Base-by-base conservation (phyloP, 2,888 invertebrate genomes). In the Tenthredo amoena region DNA sequence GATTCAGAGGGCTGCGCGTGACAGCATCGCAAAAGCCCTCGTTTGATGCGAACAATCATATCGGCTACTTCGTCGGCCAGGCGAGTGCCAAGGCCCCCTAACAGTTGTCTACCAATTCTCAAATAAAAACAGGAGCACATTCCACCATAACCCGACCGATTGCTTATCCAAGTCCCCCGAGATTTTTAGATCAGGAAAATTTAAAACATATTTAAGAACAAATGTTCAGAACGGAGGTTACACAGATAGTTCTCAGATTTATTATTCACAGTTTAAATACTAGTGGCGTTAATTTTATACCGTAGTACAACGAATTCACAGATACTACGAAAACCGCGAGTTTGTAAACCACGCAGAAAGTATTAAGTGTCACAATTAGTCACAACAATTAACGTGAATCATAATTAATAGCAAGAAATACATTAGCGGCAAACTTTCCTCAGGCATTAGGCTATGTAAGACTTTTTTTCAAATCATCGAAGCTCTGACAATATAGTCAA, bases 71-170 rank as follows among this genome's bases (percentile, higher is more conserved):
- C 92, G 86, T 92, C 92, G 47, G 89, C 90, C 40, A 92, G 86
- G 76, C 92, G 91, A 62, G 84, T 86, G 34, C 89, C 90, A 68
- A 93, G 88, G 85, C 93, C 93, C 85, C 90, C 90, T 81, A 92
- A 86, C 85, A 93, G 90, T 89, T 92, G 92, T 86, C 87, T 88
- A 81, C 89, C 88, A 84, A 93, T 86, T 87, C 92, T 90, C 85
- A 92, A 86, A 90, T 92, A 92, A 86, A 93, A 93, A 84, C 92
- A 92, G 88, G 91, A 92, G 88, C 91, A 91, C 91, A 92, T 92
- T 90, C 91, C 90, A 91, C 90, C 87, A 87, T 83, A 83, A 83
- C 90, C 88, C 87, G 72, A 72, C 74, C n/a, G 37, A 26, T 84
- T 50, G n/a, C 34, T 85, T 79, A 84, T 72, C 43, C 72, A 31